These are phyloP conservation scores for Agonopterix arenella DNA, from an alignment of 2,888 invertebrate genomes.

Conservation along the genomic window DNA sequence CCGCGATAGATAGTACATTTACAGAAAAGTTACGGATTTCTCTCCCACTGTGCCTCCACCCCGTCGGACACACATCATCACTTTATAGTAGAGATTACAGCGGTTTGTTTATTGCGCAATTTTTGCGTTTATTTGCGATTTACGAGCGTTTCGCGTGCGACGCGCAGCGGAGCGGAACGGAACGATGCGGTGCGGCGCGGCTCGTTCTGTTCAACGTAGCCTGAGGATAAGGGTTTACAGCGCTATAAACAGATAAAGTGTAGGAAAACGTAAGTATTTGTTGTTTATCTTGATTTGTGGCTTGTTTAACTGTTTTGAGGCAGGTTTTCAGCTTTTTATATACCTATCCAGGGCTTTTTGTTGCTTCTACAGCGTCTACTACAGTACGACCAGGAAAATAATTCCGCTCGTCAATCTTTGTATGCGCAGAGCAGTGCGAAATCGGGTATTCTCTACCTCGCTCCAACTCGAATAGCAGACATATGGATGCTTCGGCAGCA, in stretches of 20 bases:
- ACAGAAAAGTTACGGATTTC: not conserved
- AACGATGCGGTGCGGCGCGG: not conserved
- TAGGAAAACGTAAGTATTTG: not conserved
- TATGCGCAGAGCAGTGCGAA: too few species aligned
- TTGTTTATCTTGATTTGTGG: not conserved
- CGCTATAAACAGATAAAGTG: not conserved
- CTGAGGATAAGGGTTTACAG: not conserved
- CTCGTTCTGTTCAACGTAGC: not conserved
- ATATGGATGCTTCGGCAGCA: too few species aligned
- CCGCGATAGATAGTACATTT: too few species aligned
- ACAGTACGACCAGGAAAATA: too few species aligned
- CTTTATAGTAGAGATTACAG: constrained; percentile 19
- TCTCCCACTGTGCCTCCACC: not conserved
- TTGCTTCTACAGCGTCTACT: too few species aligned
- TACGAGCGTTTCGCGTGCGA: constrained; percentile 23
- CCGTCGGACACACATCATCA: constrained; percentile 11
- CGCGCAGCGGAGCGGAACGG: not conserved
- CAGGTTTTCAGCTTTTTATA: not conserved
- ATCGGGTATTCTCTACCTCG: too few species aligned
- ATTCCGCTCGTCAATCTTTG: too few species aligned
- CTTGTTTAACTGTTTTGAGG: not conserved
- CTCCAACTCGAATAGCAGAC: too few species aligned
- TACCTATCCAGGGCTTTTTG: not conserved
- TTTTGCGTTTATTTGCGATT: constrained; percentile 26
- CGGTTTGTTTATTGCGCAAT: constrained; percentile 20